Evolutionary conservation across 1,140 invertebrate genomes (phyloP).

Genomic region (Metaphire vulgaris): DNA sequence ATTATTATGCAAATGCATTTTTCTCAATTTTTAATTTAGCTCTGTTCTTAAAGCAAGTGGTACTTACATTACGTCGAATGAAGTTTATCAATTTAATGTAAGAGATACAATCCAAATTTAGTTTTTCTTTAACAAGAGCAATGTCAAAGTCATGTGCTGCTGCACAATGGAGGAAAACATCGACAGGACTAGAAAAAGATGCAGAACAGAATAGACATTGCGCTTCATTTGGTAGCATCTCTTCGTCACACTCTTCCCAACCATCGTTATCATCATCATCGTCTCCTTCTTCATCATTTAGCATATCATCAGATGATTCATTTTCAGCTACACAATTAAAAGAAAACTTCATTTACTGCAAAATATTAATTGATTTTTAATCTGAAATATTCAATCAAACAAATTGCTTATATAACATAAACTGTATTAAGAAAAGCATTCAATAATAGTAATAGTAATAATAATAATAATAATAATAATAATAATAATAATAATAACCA

Average conservation of each 20-base stretch:
- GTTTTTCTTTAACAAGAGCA: background rate
- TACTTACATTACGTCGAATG: background rate
- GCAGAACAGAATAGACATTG: background rate
- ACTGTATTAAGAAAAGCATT: too few relatives aligned
- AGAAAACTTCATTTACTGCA: too few relatives aligned
- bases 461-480: too few relatives aligned
- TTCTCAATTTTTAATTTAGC: background rate
- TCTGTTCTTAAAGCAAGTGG: background rate
- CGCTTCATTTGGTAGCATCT: background rate
- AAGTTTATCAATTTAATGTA: background rate
- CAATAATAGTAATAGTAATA: too few relatives aligned
- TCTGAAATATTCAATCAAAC: too few relatives aligned
- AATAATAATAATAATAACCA: too few relatives aligned
- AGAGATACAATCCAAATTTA: background rate
- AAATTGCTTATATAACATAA: too few relatives aligned
- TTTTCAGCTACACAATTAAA: background rate
- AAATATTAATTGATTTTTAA: too few relatives aligned
- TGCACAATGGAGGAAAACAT: background rate
- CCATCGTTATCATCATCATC: background rate
- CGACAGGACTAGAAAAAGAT: background rate
- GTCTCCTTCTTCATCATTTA: background rate
- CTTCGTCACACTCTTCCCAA: background rate
- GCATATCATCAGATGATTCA: background rate
- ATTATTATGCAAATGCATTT: background rate
- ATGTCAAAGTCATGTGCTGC: background rate